Conservation (phyloP, 2,113 vertebrate genomes). For the Lutjanus erythropterus region DNA sequence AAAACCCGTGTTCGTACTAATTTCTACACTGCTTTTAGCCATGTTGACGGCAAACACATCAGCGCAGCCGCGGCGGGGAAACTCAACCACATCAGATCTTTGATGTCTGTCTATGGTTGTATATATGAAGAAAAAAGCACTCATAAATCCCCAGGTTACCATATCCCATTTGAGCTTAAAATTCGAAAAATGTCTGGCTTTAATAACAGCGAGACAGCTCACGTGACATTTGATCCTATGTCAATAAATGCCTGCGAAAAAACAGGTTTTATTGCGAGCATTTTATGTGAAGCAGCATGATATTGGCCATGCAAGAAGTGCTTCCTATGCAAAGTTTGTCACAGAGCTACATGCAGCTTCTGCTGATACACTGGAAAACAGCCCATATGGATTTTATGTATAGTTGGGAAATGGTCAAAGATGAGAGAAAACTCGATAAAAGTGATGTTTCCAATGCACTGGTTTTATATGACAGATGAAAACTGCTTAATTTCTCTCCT, state of each 20-base stretch:
- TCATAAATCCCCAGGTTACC: conserved; percentile 63
- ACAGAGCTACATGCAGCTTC: background rate
- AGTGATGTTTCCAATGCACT: conserved; percentile 13
- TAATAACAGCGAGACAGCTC: conserved; percentile 27
- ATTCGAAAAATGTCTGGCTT: conserved; percentile 41
- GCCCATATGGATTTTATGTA: conserved; percentile 25
- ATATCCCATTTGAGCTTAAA: conserved; percentile 37
- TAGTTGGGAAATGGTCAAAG: background rate
- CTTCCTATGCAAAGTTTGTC: conserved; percentile 36
- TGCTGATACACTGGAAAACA: conserved; percentile 38
- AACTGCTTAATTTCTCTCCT: conserved; percentile 30
- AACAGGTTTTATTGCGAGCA: conserved; percentile 33
- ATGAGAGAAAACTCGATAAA: conserved; percentile 20
- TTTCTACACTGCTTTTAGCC: background rate
- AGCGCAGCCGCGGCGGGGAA: background rate
- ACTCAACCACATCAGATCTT: conserved; percentile 42
- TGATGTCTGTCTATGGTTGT: conserved; percentile 34
- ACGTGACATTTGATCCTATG: conserved; percentile 41
- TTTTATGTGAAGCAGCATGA: conserved; percentile 49
- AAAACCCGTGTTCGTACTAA: background rate
- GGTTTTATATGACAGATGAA: conserved; percentile 22
- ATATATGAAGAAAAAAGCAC: conserved; percentile 8
- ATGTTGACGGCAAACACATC: conserved; percentile 17
- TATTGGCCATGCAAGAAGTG: conserved; percentile 14
- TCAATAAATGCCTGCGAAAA: conserved; percentile 53